Evolutionary conservation across 1,140 invertebrate genomes (phyloP).

Genomic region (Mamestra configurata): DNA sequence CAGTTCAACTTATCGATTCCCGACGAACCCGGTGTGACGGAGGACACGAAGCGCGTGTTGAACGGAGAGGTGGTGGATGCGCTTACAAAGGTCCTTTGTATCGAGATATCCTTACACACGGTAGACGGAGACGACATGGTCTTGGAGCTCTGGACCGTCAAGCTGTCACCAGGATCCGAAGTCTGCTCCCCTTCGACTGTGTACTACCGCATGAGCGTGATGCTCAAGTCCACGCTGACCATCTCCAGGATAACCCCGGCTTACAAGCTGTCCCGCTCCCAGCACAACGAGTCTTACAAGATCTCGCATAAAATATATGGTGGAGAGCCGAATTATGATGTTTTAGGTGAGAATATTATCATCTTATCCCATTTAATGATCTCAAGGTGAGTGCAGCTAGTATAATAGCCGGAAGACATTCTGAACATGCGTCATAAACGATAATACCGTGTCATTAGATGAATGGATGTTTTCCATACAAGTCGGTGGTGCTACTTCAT

Average conservation of each 20-base stretch:
- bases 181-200: slow-evolving; percentile 74
- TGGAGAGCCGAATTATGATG: slow-evolving; percentile 74
- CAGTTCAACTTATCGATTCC: slow-evolving; percentile 83
- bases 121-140: slow-evolving; percentile 82
- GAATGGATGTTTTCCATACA: no score
- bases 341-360: slow-evolving; percentile 69
- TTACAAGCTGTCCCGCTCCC: slow-evolving; percentile 79
- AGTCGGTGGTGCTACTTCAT: no score
- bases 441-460: no score
- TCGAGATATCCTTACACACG: slow-evolving; percentile 79
- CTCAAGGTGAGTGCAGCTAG: no score
- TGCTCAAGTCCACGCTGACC: slow-evolving; percentile 81
- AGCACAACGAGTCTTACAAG: slow-evolving; percentile 79
- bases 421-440: no score
- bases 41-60: slow-evolving; percentile 75
- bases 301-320: slow-evolving; percentile 82
- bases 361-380: neutral
- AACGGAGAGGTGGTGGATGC: slow-evolving; percentile 80
- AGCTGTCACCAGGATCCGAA: slow-evolving; percentile 69
- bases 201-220: slow-evolving; percentile 82
- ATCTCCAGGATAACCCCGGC: slow-evolving; percentile 82
- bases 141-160: slow-evolving; percentile 79
- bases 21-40: slow-evolving; percentile 76
- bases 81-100: slow-evolving; percentile 75
- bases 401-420: no score